Conservation (phyloP, 2,888 invertebrate genomes). For the Elysia crispata region DNA sequence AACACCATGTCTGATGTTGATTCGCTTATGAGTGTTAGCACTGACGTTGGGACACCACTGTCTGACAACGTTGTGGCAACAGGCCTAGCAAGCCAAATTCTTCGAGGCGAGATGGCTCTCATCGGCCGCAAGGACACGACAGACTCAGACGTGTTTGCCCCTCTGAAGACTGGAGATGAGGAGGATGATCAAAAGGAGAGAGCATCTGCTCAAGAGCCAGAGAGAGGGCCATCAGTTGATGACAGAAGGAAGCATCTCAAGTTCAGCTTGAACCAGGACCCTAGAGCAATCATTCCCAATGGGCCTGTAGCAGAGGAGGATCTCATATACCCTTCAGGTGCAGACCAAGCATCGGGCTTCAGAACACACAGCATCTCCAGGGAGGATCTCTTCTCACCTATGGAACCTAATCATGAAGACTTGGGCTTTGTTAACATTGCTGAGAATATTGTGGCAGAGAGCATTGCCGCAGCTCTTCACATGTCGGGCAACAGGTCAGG, state of each 20-base stretch:
- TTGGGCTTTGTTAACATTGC: conserved; percentile 32
- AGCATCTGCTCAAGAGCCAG: no score
- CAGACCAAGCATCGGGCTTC: not conserved
- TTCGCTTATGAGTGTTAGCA: conserved; percentile 44
- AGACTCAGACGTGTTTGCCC: conserved; percentile 46
- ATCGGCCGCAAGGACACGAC: conserved; percentile 42
- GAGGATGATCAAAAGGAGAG: not conserved
- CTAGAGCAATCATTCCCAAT: no score
- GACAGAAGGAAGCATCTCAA: no score
- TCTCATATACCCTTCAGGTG: no score
- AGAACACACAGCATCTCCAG: not conserved
- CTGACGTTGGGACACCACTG: conserved; percentile 39
- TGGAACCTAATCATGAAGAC: conserved; percentile 35
- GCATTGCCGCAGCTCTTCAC: conserved; percentile 38
- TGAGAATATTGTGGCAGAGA: conserved; percentile 40
- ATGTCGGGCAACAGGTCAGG: not conserved
- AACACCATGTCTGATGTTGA: conserved; percentile 50
- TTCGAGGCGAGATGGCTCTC: conserved; percentile 26
- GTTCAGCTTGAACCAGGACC: no score
- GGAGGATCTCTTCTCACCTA: conserved; percentile 45
- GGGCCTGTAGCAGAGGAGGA: no score
- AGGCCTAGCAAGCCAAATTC: conserved; percentile 22
- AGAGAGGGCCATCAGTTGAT: no score
- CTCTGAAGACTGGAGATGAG: not conserved
- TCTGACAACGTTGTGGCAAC: conserved; percentile 40